These are phyloP conservation scores for Sebastes taczanowskii DNA, from an alignment of 2,797 vertebrate species.

Conservation along the genomic window DNA sequence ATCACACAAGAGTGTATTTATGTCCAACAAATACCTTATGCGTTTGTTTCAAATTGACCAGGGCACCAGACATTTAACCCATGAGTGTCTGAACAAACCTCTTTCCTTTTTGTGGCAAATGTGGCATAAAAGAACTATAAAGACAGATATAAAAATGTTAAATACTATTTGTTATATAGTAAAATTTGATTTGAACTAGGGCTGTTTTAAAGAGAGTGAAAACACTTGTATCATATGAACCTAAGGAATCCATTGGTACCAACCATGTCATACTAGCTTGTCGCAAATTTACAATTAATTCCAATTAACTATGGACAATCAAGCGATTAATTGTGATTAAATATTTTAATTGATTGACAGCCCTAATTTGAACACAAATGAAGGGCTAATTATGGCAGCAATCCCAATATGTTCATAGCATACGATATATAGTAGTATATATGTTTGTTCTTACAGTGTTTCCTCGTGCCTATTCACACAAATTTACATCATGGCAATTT, in stretches of 20 bases:
- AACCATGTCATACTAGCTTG: too few relatives aligned
- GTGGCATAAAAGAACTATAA: neutral
- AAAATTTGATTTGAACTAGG: neutral
- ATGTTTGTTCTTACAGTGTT: fast-evolving
- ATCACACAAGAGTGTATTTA: neutral
- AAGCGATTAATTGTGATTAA: too few relatives aligned
- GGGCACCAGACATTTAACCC: neutral
- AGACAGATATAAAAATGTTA: neutral
- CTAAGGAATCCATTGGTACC: too few relatives aligned
- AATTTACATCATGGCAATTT: neutral
- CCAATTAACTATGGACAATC: too few relatives aligned
- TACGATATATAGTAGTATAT: neutral
- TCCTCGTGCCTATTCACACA: neutral
- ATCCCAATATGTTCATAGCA: fast-evolving
- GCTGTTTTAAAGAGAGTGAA: too few relatives aligned
- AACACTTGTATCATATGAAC: too few relatives aligned
- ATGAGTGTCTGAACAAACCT: neutral
- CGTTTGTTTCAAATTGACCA: neutral
- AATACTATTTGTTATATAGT: neutral
- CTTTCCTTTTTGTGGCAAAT: neutral
- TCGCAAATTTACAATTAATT: too few relatives aligned
- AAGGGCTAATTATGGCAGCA: neutral
- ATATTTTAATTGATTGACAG: too few relatives aligned
- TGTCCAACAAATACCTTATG: neutral
- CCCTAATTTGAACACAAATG: neutral